These are phyloP conservation scores for Drosophila burlai DNA, from an alignment of 1,140 invertebrate species.

Conservation along the genomic window DNA sequence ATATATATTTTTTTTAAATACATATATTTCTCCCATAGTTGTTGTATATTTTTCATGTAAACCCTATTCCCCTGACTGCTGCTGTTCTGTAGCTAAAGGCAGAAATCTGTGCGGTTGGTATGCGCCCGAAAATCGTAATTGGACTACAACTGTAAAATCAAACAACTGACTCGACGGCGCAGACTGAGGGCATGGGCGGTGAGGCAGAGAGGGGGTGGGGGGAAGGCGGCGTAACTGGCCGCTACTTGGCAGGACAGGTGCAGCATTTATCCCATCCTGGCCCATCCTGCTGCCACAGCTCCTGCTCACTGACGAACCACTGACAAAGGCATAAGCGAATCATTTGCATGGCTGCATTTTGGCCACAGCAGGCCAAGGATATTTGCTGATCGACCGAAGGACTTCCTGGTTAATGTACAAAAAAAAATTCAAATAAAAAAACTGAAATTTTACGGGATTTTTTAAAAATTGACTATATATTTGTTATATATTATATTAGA, in stretches of 20 bases:
- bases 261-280: conserved; percentile 14
- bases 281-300: conserved; percentile 24
- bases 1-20: neutral
- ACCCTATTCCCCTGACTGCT: neutral
- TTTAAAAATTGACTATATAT: neutral
- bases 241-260: conserved; percentile 42
- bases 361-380: conserved; percentile 26
- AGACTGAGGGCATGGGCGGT: conserved; percentile 19
- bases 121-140: conserved; percentile 81
- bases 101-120: conserved; percentile 80
- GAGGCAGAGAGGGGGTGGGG: neutral
- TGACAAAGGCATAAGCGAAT: conserved; percentile 85
- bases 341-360: conserved; percentile 81
- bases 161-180: conserved; percentile 71
- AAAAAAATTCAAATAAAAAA: neutral
- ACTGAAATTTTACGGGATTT: neutral
- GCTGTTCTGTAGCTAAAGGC: conserved; percentile 55
- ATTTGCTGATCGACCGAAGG: conserved; percentile 23
- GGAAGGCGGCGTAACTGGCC: neutral
- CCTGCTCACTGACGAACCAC: conserved; percentile 67
- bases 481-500: too few species aligned
- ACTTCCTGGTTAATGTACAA: conserved; percentile 5
- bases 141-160: conserved; percentile 83
- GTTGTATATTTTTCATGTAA: neutral
- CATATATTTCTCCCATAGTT: neutral